Conservation (phyloP, 2,797 vertebrate genomes). For the Corythornis leucogaster region DNA sequence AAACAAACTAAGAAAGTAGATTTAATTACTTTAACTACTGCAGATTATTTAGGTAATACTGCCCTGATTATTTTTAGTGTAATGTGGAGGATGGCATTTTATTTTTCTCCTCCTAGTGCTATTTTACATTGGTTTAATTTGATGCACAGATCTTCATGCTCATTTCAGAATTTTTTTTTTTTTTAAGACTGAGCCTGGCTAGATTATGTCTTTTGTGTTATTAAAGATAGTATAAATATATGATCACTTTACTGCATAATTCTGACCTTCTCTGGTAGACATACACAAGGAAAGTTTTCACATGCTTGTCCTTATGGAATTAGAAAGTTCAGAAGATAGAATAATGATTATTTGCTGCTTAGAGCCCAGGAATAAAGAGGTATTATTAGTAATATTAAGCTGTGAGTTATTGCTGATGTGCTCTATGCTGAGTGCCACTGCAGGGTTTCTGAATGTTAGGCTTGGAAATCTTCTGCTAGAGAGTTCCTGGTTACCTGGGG, state of each 20-base stretch:
- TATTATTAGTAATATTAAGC: neutral
- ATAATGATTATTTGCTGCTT: neutral
- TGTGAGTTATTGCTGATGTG: neutral
- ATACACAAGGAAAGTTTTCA: neutral
- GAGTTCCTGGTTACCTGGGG: neutral
- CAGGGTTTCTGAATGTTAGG: neutral
- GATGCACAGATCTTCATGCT: neutral
- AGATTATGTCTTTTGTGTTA: neutral
- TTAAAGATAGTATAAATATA: neutral
- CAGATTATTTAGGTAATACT: neutral
- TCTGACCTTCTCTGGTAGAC: neutral
- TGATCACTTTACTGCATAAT: neutral
- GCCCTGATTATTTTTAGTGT: neutral
- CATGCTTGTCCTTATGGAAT: neutral
- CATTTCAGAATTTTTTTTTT: neutral
- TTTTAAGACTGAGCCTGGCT: neutral
- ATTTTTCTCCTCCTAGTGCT: neutral
- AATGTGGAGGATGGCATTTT: neutral
- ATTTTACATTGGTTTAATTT: constrained; percentile 1
- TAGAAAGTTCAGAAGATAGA: neutral
- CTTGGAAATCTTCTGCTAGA: neutral
- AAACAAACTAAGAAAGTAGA: constrained; percentile 17
- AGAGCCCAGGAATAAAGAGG: neutral
- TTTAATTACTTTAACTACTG: neutral
- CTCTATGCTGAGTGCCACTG: neutral